These are phyloP conservation scores for Polypterus senegalus DNA, from an alignment of 2,113 vertebrate species.

Conservation along the genomic window DNA sequence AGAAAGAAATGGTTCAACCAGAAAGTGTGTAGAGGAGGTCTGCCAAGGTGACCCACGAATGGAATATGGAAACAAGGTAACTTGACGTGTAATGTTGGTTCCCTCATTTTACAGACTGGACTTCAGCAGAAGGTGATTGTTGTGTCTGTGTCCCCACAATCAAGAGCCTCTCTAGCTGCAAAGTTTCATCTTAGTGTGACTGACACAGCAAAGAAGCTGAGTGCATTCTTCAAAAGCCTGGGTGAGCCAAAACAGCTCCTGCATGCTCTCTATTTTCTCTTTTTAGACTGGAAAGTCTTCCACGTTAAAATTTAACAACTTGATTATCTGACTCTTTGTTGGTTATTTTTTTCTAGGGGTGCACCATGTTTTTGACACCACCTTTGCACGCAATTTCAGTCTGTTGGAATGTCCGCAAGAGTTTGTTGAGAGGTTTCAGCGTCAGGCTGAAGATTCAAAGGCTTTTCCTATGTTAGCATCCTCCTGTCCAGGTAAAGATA, in stretches of 20 bases:
- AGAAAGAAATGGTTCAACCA: too few species aligned
- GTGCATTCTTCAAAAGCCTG: constrained; percentile 68
- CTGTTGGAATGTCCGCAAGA: constrained; percentile 81
- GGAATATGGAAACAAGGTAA: too few species aligned
- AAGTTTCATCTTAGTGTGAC: constrained; percentile 53
- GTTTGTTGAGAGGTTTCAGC: constrained; percentile 71
- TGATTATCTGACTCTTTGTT: background rate
- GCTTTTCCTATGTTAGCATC: constrained; percentile 78
- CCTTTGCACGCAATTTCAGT: constrained; percentile 85
- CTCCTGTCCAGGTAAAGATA: constrained; percentile 73
- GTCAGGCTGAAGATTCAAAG: constrained; percentile 43
- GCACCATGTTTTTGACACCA: constrained; percentile 79
- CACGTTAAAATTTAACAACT: too few species aligned
- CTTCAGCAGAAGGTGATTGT: constrained; percentile 63
- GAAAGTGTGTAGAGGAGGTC: too few species aligned
- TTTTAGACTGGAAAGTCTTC: too few species aligned
- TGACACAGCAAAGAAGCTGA: constrained; percentile 67
- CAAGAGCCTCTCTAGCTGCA: constrained; percentile 77
- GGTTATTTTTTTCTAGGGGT: constrained; percentile 51
- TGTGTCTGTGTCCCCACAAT: constrained; percentile 82
- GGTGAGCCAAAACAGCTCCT: constrained; percentile 41
- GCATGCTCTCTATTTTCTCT: too few species aligned
- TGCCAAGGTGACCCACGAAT: too few species aligned
- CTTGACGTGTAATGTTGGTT: too few species aligned
- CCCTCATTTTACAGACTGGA: constrained; percentile 16